Evolutionary conservation across 2,888 invertebrate genomes (phyloP).

Genomic region (Monopis laevigella): DNA sequence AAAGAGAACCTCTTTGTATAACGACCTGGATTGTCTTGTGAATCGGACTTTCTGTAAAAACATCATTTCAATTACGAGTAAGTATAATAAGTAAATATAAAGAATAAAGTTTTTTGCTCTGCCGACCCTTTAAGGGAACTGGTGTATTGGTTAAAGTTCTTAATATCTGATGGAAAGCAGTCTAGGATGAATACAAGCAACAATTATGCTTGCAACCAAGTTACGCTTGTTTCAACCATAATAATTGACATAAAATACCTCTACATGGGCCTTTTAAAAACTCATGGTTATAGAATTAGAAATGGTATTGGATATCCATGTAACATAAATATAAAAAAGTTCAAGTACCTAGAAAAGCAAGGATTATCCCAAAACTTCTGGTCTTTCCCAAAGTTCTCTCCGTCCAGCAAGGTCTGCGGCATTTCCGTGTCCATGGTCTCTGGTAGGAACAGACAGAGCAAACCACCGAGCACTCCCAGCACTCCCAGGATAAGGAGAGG

Average conservation of each 20-base stretch:
- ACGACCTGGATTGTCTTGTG: constrained; percentile 32
- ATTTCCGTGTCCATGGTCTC: constrained; percentile 88
- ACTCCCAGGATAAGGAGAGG: constrained; percentile 83
- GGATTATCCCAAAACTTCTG: constrained; percentile 87
- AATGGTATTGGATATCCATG: background rate
- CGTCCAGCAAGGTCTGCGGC: constrained; percentile 87
- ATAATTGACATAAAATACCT: too few species aligned
- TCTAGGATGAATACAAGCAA: too few species aligned
- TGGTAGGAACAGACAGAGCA: constrained; percentile 81
- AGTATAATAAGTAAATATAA: too few species aligned
- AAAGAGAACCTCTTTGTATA: constrained; percentile 35
- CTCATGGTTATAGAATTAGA: background rate
- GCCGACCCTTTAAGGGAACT: too few species aligned
- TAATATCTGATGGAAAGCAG: too few species aligned
- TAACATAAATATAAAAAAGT: background rate
- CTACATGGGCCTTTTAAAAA: too few species aligned
- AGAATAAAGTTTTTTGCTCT: too few species aligned
- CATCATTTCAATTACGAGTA: too few species aligned
- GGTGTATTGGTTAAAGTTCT: too few species aligned
- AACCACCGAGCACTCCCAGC: constrained; percentile 78
- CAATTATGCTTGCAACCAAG: too few species aligned
- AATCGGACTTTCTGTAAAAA: constrained; percentile 17
- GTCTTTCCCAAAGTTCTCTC: constrained; percentile 83
- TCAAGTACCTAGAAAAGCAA: constrained; percentile 70
- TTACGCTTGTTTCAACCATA: too few species aligned